These are phyloP conservation scores for Chrysolina americana DNA, from an alignment of 2,888 invertebrate genomes.

Conservation along the genomic window DNA sequence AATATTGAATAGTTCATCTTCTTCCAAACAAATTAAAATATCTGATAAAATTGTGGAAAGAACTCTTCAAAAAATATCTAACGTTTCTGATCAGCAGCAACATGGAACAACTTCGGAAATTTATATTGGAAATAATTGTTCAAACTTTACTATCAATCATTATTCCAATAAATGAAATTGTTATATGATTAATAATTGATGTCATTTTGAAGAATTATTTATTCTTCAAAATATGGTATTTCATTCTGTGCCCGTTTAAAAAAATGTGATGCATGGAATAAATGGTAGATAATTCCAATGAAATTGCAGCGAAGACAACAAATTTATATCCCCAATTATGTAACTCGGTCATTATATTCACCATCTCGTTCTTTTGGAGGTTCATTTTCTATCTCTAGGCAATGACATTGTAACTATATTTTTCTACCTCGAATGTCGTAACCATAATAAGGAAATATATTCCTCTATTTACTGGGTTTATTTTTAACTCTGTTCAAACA, in stretches of 20 bases:
- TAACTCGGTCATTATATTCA: slow-evolving; percentile 5
- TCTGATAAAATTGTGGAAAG: too few species aligned
- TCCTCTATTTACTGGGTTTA: not conserved
- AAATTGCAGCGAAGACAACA: not conserved
- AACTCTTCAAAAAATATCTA: too few species aligned
- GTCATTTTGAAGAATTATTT: too few species aligned
- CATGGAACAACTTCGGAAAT: too few species aligned
- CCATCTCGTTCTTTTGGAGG: not conserved
- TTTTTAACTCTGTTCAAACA: slow-evolving; percentile 15
- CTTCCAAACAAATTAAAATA: too few species aligned
- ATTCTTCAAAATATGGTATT: too few species aligned
- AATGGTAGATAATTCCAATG: not conserved
- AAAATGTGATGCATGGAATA: not conserved
- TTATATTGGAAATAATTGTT: too few species aligned
- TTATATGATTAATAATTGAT: too few species aligned
- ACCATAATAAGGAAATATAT: slow-evolving; percentile 4
- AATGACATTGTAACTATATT: slow-evolving; percentile 10
- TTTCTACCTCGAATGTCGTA: slow-evolving; percentile 8
- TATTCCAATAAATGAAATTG: too few species aligned
- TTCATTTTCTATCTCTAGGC: not conserved
- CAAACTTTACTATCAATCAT: too few species aligned
- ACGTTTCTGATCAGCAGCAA: too few species aligned
- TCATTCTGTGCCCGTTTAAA: not conserved
- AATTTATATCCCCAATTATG: slow-evolving; percentile 3
- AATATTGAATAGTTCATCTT: too few species aligned